phyloP scores from a whole-genome alignment of 2,888 invertebrate species.

The Esperia sulphurella region DNA sequence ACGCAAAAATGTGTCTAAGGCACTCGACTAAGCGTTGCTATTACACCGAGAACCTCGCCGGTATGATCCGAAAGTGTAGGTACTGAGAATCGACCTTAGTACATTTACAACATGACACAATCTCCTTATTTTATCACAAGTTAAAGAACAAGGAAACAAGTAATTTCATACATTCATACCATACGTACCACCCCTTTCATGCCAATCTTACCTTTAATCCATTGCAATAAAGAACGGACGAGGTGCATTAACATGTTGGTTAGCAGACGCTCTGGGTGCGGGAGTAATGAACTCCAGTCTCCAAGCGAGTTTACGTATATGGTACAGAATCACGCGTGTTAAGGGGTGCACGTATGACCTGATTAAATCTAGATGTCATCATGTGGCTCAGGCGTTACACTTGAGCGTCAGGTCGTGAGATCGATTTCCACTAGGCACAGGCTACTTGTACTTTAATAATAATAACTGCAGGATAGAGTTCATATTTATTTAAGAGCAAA shows the following conservation, averaged over 20 bases:
- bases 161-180: conserved; percentile 3
- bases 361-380: background rate
- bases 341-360: conserved; percentile 16
- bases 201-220: background rate
- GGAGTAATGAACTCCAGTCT: conserved; percentile 33
- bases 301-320: conserved; percentile 20
- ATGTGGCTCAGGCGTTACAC: no score
- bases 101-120: no score
- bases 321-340: conserved; percentile 23
- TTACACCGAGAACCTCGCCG: no score
- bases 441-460: no score
- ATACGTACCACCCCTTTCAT: background rate
- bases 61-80: no score
- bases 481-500: no score
- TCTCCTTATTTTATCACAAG: background rate
- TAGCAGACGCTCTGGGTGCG: conserved; percentile 23
- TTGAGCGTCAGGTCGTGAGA: no score
- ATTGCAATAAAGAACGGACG: background rate
- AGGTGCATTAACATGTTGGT: background rate
- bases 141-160: conserved; percentile 9
- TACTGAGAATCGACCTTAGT: no score
- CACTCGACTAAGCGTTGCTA: no score
- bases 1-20: no score
- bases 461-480: no score
- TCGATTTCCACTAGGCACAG: no score